Conservation (phyloP, 2,888 invertebrate genomes). For the Geotrupes spiniger region DNA sequence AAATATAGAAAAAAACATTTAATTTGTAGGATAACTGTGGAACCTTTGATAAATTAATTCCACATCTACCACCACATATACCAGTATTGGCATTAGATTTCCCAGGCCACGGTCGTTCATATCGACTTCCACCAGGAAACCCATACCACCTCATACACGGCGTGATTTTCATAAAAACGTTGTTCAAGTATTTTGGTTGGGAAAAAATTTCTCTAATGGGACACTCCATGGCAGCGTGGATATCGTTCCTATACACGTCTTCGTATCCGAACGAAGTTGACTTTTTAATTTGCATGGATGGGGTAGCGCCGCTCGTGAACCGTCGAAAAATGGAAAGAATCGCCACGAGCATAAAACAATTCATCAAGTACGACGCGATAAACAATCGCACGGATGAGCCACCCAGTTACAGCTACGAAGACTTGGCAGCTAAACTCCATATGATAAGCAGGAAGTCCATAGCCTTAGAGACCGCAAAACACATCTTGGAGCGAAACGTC, state of each 20-base stretch:
- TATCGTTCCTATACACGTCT: constrained; percentile 57
- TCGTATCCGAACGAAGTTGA: constrained; percentile 59
- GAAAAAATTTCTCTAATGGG: constrained; percentile 61
- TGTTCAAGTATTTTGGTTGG: constrained; percentile 65
- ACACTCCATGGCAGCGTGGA: constrained; percentile 65
- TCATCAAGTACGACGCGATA: constrained; percentile 48
- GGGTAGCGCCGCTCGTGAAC: constrained; percentile 43
- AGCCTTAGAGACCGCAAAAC: constrained; percentile 31
- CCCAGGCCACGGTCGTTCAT: constrained; percentile 66
- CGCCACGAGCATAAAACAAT: constrained; percentile 50
- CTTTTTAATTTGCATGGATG: constrained; percentile 56
- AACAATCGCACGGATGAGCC: constrained; percentile 50
- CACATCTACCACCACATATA: constrained; percentile 53
- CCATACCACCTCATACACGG: constrained; percentile 41
- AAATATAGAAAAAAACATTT: too few species aligned
- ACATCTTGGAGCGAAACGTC: constrained; percentile 52
- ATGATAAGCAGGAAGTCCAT: constrained; percentile 28
- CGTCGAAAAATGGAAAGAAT: constrained; percentile 49
- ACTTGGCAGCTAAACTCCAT: constrained; percentile 56
- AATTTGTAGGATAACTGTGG: constrained; percentile 63
- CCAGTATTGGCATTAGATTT: constrained; percentile 60
- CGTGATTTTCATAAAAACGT: constrained; percentile 49
- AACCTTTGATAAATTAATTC: constrained; percentile 65
- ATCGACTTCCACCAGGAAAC: constrained; percentile 49
- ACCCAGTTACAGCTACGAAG: constrained; percentile 59